Base-by-base conservation (phyloP, 1,140 invertebrate genomes). In the Drosophila repletoides region DNA sequence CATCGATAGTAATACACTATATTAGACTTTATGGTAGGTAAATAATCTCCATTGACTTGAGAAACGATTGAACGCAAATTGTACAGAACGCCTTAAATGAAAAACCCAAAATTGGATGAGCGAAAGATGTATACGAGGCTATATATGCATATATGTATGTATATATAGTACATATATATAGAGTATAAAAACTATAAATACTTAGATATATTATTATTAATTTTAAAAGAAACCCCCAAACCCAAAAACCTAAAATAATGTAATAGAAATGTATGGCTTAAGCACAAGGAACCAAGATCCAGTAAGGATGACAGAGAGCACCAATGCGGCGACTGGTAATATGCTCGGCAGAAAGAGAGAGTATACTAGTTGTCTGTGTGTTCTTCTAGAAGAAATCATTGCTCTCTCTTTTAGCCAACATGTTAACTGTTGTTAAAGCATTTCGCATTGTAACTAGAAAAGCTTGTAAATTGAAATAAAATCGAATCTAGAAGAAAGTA, bases 41-140 rank as follows among this genome's bases (percentile, higher is more conserved):
- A 86, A 64, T 84, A 84, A 86, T 79, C 80, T 60, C 53, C 67
- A 84, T 68, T 75, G 79, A 84, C 79, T 84, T 84, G 75, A 84
- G 48, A 67, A 83, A 84, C 69, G 77, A 76, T 76, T 70, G 15
- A 21, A 63, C 71, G 79, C 79, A 86, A 72, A 84, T 73, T 88
- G 84, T 84, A 88, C 77, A 88, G 80, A 86, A 86, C 80, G 80
- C 80, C 80, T 86, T 86, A 86, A 86, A 80, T 52, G 64, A 52
- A 45, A 65, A 72, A 63, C 29, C 45, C 22, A 41, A 87, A 60
- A 72, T 59, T 29, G 40, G 69, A 49, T 55, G 67, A 80, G 72
- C 70, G 65, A 88, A 76, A 70, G 71, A 84, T 84, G 72, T 84
- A 83, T 77, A 76, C 70, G 72, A 88, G 67, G 74, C 79, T 83